These are phyloP conservation scores for Paraplagusia blochii DNA, from an alignment of 2,113 vertebrate species.

Conservation along the genomic window DNA sequence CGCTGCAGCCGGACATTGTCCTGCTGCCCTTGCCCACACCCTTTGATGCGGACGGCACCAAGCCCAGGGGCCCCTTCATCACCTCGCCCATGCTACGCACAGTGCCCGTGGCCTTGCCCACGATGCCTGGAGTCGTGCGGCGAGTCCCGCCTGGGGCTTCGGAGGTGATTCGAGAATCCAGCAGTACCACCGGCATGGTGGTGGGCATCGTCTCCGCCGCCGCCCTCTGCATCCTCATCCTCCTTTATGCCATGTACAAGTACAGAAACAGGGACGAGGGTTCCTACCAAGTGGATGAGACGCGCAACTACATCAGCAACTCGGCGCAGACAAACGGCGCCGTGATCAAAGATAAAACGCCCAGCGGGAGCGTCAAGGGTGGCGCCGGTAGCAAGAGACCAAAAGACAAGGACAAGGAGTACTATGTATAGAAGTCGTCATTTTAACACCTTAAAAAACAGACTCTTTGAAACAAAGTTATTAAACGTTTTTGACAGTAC, in stretches of 20 bases:
- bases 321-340: slow-evolving; percentile 97
- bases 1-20: slow-evolving; percentile 92
- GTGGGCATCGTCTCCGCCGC: slow-evolving; percentile 97
- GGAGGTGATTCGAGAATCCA: slow-evolving; percentile 97
- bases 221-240: slow-evolving; percentile 99
- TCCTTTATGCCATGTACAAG: slow-evolving; percentile 99
- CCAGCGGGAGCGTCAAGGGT: slow-evolving; percentile 83
- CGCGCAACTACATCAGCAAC: slow-evolving; percentile 99
- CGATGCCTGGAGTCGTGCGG: slow-evolving; percentile 89
- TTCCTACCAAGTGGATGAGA: slow-evolving; percentile 99
- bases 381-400: slow-evolving; percentile 89
- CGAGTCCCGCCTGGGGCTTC: slow-evolving; percentile 90
- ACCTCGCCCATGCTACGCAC: slow-evolving; percentile 99
- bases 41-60: slow-evolving; percentile 96
- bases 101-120: slow-evolving; percentile 95
- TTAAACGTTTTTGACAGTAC: slow-evolving; percentile 71
- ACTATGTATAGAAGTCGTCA: slow-evolving; percentile 89
- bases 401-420: slow-evolving; percentile 99
- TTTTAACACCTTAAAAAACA: slow-evolving; percentile 55
- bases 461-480: slow-evolving; percentile 61
- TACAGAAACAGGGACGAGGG: slow-evolving; percentile 99
- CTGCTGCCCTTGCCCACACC: slow-evolving; percentile 96
- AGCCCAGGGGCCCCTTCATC: slow-evolving; percentile 93
- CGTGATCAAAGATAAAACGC: slow-evolving; percentile 93
- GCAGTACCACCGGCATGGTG: slow-evolving; percentile 99